Conservation (phyloP, 1,140 invertebrate genomes). For the Diplogasteroides magnus region DNA sequence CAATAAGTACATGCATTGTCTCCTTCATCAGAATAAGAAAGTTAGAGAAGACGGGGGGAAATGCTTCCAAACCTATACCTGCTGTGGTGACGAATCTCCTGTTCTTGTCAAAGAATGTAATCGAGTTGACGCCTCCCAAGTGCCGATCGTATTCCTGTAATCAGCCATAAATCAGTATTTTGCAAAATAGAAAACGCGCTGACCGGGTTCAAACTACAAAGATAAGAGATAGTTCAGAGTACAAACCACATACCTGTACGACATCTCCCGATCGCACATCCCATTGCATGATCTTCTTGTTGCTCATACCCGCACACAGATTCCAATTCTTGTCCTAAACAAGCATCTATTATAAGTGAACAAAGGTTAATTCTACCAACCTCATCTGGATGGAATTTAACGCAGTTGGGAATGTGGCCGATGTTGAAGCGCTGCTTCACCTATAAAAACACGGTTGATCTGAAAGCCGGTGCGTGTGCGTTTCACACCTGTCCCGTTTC, state of each 20-base stretch:
- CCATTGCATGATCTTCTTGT: constrained; percentile 96
- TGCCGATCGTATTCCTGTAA: constrained; percentile 95
- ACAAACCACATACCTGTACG: constrained; percentile 58
- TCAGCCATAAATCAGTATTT: background rate
- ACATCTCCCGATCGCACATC: constrained; percentile 88
- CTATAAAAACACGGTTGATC: constrained; percentile 16
- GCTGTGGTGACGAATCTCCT: constrained; percentile 78
- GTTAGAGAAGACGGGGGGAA: background rate
- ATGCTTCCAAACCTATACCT: background rate
- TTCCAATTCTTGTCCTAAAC: constrained; percentile 93
- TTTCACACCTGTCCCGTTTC: constrained; percentile 67
- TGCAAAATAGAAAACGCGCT: background rate
- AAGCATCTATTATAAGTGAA: no score
- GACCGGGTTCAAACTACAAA: background rate
- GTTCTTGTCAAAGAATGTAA: constrained; percentile 98
- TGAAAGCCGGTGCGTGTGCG: background rate
- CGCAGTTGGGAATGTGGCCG: constrained; percentile 64
- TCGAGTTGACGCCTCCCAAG: constrained; percentile 94
- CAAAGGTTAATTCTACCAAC: no score
- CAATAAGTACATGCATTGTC: no score
- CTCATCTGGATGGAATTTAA: constrained; percentile 95
- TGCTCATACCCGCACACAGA: constrained; percentile 94
- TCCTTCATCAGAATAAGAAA: background rate
- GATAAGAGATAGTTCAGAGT: background rate
- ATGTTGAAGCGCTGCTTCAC: constrained; percentile 53